Base-by-base conservation (phyloP, 2,113 vertebrate species). In the Nothocercus julius region DNA sequence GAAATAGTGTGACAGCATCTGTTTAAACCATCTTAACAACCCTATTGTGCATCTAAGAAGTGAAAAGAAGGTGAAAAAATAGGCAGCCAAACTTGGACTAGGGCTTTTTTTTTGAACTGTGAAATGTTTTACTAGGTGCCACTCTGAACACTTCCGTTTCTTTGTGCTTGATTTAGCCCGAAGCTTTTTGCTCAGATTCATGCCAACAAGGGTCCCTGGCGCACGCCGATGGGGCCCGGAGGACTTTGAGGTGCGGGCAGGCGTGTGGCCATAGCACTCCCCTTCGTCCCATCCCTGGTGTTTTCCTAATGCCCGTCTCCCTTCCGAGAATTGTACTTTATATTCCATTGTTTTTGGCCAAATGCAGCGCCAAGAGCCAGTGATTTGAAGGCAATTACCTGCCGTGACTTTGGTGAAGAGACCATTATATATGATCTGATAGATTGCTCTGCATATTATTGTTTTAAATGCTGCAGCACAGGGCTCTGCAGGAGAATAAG, bases 401-500 rank as follows among this genome's bases (percentile, higher is more conserved):
- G 1, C 89, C 40, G 28, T 68, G 72, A 70, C 78, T 94, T 84
- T 93, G 66, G 92, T 82, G 73, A 74, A 38, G 30, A 54, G 17
- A 19, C 45, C 61, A 11, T 51, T 93, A n/a, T 75, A 16, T 14
- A 13, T 14, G 54, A 53, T 44, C 69, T 95, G 85, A 47, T 81
- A 53, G 54, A 80, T 85, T 86, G 25, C 82, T 85, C 90, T 90
- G 93, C 63, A 67, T 90, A 4, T 21, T 72, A 34, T 53, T 94
- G 7, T 82, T 94, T 81, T 63, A 75, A 83, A 87, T 92, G 77
- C 73, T 87, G 66, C 66, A 56, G 69, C 12, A 4, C 56, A 94
- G 58, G 70, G 28, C 85, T 40, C 77, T 87, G 72, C 83, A 88
- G 75, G 49, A 94, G 82, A 82, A 92, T 32, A 89, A 88, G 94